These are phyloP conservation scores for Vulpes vulpes DNA, from an alignment of 2,113 vertebrate species.

Conservation along the genomic window DNA sequence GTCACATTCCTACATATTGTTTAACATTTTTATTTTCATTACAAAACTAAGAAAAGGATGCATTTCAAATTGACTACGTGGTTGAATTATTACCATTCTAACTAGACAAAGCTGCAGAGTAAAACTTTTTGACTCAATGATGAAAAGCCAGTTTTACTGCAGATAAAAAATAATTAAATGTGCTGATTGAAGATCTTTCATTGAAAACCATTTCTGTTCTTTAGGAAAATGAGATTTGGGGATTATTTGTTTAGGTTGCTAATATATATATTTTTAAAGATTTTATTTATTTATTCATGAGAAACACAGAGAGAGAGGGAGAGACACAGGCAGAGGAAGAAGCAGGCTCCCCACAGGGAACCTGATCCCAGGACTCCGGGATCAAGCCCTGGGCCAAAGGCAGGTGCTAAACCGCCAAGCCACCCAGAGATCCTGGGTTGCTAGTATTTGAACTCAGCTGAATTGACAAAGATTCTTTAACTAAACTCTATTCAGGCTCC, in stretches of 20 bases:
- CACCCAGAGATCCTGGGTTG: not conserved
- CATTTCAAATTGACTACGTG: not conserved
- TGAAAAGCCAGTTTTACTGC: not conserved
- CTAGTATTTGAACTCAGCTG: not conserved
- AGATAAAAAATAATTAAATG: conserved; percentile 21
- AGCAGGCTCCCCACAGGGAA: too few relatives aligned
- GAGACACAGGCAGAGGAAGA: too few relatives aligned
- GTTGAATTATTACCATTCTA: conserved; percentile 33
- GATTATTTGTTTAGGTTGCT: not conserved
- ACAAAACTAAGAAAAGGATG: conserved; percentile 38
- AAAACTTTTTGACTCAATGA: conserved; percentile 29
- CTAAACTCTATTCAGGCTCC: not conserved
- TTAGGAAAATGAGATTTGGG: not conserved
- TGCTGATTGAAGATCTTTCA: not conserved
- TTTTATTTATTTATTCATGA: too few relatives aligned
- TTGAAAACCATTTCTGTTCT: not conserved
- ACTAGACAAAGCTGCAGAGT: not conserved
- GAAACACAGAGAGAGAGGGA: too few relatives aligned
- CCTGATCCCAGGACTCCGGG: too few relatives aligned
- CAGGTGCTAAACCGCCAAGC: too few relatives aligned
- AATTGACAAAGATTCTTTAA: not conserved
- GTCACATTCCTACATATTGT: not conserved
- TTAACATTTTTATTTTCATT: conserved; percentile 58
- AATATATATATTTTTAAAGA: not conserved
- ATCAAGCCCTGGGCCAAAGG: too few relatives aligned